These are phyloP conservation scores for Oryzias melastigma DNA, from an alignment of 2,113 vertebrate genomes.

Conservation along the genomic window DNA sequence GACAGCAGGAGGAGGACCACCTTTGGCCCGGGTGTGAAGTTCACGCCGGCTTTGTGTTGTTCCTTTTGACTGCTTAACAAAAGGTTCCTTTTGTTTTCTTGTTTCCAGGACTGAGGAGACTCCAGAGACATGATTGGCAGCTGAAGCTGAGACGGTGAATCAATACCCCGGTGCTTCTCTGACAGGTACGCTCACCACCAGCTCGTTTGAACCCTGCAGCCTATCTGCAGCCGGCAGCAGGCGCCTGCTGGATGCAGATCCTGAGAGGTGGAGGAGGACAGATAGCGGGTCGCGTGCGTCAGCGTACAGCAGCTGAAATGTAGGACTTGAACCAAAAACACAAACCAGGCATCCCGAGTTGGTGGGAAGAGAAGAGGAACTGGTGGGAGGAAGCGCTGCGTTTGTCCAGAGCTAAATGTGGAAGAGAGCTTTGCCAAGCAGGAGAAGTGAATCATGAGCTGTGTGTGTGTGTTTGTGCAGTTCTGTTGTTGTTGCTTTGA, in stretches of 20 bases:
- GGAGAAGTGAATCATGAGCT: conserved; percentile 43
- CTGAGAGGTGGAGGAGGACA: conserved; percentile 2
- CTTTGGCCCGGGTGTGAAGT: not conserved
- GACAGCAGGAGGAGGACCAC: conserved; percentile 8
- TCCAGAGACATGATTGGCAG: conserved; percentile 64
- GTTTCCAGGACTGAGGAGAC: conserved; percentile 55
- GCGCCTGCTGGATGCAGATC: conserved; percentile 31
- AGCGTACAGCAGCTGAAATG: conserved; percentile 52
- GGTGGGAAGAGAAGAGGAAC: conserved; percentile 56
- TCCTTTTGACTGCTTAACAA: conserved; percentile 26
- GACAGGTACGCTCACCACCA: conserved; percentile 50
- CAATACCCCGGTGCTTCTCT: conserved; percentile 63
- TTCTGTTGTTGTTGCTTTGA: conserved; percentile 1
- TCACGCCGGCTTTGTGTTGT: conserved; percentile 1
- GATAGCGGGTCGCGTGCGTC: conserved; percentile 10
- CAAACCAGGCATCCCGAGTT: conserved; percentile 40
- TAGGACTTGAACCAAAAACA: conserved; percentile 30
- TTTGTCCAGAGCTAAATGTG: conserved; percentile 52
- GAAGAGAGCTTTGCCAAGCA: conserved; percentile 41
- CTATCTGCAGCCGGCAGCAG: conserved; percentile 40
- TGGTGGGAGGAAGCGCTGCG: conserved; percentile 49
- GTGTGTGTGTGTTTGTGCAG: conserved; percentile 2
- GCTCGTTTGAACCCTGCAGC: conserved; percentile 13
- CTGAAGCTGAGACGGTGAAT: conserved; percentile 64
- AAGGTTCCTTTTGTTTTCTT: conserved; percentile 41